Conservation (phyloP, 2,888 invertebrate genomes). For the Xylota segnis region DNA sequence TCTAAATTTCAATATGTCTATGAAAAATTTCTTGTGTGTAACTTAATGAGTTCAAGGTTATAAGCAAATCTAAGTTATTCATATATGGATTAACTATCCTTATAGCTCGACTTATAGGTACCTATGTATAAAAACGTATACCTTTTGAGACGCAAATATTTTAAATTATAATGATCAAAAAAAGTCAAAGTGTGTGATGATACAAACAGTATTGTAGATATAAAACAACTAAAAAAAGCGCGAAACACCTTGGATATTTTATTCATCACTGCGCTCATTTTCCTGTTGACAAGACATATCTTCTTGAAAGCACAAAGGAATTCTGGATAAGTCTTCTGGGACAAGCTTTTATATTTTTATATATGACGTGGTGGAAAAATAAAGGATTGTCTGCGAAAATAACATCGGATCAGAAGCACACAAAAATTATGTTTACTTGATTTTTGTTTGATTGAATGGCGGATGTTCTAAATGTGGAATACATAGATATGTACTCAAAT, state of each 20-base stretch:
- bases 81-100: too few relatives aligned
- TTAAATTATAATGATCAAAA: conserved; percentile 10
- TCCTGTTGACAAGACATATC: conserved; percentile 55
- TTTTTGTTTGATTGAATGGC: conserved; percentile 46
- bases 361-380: conserved; percentile 42
- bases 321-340: conserved; percentile 46
- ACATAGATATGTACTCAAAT: conserved; percentile 1
- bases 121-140: not conserved
- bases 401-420: conserved; percentile 43
- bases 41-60: too few relatives aligned
- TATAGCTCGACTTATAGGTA: too few relatives aligned
- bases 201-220: conserved; percentile 30
- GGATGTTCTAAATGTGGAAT: conserved; percentile 9
- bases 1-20: too few relatives aligned
- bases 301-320: conserved; percentile 59
- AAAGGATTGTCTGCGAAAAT: conserved; percentile 45
- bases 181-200: conserved; percentile 19
- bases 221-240: conserved; percentile 27
- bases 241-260: conserved; percentile 65
- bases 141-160: conserved; percentile 9
- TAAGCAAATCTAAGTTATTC: too few relatives aligned
- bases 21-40: too few relatives aligned
- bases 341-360: conserved; percentile 53
- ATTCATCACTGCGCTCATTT: conserved; percentile 52
- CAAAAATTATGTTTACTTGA: conserved; percentile 45